A percentile compares a stretch with the other conserved stretches of the same genome.
These are phyloP conservation scores for Rhinolophus ferrumequinum DNA, from an alignment of 2,113 vertebrate genomes.

Conservation along the genomic window DNA sequence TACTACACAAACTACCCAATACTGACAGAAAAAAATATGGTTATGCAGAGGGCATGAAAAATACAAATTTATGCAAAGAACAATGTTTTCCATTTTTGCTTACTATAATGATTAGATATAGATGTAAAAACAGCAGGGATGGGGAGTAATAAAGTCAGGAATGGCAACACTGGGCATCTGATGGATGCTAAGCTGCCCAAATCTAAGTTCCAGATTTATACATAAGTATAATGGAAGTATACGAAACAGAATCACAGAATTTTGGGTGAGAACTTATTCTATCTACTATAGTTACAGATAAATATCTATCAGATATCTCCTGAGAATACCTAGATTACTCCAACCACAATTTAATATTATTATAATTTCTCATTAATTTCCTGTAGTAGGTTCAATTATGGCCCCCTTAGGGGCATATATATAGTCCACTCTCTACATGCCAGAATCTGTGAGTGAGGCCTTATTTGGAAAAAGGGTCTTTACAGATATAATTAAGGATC, in stretches of 20 bases:
- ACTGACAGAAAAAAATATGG: neutral
- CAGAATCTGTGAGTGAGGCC: neutral
- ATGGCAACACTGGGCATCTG: neutral
- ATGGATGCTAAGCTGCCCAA: neutral
- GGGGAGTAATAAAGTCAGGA: neutral
- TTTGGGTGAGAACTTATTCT: neutral
- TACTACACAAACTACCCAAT: neutral
- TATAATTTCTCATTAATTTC: neutral
- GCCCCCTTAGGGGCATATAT: neutral
- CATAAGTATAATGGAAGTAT: neutral
- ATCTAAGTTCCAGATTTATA: neutral
- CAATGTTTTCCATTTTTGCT: neutral
- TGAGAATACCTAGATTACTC: neutral
- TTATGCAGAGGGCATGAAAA: neutral
- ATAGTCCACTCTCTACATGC: neutral
- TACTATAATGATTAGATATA: neutral
- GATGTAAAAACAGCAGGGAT: neutral
- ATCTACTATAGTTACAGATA: neutral
- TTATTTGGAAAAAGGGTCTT: neutral
- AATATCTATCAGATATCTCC: neutral
- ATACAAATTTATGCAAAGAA: neutral
- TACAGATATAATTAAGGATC: neutral
- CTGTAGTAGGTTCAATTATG: neutral
- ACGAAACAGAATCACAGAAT: neutral
- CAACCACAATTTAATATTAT: neutral